These are phyloP conservation scores for Dendrolimus kikuchii DNA, from an alignment of 1,140 invertebrate species.

Conservation along the genomic window DNA sequence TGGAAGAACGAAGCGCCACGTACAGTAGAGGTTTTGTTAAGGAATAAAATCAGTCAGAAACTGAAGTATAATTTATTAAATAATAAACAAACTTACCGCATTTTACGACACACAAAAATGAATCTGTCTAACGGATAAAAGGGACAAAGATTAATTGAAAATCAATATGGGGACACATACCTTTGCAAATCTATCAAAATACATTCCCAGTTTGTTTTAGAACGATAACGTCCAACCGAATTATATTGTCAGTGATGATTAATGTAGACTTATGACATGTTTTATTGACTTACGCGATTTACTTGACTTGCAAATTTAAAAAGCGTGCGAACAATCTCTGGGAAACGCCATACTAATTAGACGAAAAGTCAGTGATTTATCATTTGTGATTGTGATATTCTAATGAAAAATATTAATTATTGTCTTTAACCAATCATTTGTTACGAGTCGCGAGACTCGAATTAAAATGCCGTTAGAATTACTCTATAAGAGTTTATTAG, in stretches of 20 bases:
- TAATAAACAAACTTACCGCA: conserved; percentile 29
- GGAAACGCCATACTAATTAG: conserved; percentile 18
- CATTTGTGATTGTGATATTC: conserved; percentile 1
- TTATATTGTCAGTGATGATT: conserved; percentile 45
- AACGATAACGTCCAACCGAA: conserved; percentile 36
- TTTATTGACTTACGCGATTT: conserved; percentile 30
- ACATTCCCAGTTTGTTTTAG: conserved; percentile 37
- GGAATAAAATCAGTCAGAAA: conserved; percentile 18
- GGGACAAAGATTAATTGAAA: conserved; percentile 65
- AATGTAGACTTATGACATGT: conserved; percentile 41
- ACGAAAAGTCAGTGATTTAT: conserved; percentile 15
- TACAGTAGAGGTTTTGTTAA: conserved; percentile 1
- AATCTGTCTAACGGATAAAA: conserved; percentile 45
- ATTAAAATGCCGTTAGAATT: too few relatives aligned
- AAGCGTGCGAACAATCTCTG: conserved; percentile 17
- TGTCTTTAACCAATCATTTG: too few relatives aligned
- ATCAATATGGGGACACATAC: conserved; percentile 52
- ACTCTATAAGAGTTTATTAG: too few relatives aligned
- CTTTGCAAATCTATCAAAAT: conserved; percentile 60
- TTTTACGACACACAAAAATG: conserved; percentile 30
- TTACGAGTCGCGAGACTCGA: too few relatives aligned
- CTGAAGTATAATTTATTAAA: conserved; percentile 36
- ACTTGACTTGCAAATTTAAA: conserved; percentile 25
- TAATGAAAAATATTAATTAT: too few relatives aligned
- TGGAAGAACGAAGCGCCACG: too few relatives aligned